A percentile compares a stretch with the other conserved stretches of the same genome.
These are phyloP conservation scores for Melanostoma mellinum DNA, from an alignment of 2,888 invertebrate genomes.

Conservation along the genomic window DNA sequence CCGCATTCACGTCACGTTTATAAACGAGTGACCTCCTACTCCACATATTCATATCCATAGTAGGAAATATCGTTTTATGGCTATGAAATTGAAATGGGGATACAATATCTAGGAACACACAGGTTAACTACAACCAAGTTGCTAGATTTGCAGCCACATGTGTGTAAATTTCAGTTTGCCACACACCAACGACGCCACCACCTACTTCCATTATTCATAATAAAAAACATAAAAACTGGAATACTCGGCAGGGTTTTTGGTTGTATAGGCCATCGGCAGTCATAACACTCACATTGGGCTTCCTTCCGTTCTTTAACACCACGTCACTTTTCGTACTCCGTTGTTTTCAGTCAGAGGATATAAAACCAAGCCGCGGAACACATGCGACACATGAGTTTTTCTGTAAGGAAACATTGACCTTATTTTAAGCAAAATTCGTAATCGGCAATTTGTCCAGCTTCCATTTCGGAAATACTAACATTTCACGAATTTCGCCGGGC, in stretches of 20 bases:
- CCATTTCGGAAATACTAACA: not conserved
- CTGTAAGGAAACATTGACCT: slow-evolving; percentile 53
- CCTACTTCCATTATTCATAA: slow-evolving; percentile 43
- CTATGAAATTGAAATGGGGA: slow-evolving; percentile 59
- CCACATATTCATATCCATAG: slow-evolving; percentile 39
- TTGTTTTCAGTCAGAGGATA: slow-evolving; percentile 41
- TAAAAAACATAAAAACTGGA: not conserved
- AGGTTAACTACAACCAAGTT: slow-evolving; percentile 49
- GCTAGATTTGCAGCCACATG: slow-evolving; percentile 31
- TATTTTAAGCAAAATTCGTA: slow-evolving; percentile 32
- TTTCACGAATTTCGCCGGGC: not conserved
- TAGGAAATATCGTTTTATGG: slow-evolving; percentile 64
- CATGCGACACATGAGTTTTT: slow-evolving; percentile 19
- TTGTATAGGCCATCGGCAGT: slow-evolving; percentile 45
- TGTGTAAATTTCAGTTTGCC: slow-evolving; percentile 48
- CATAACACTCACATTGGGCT: slow-evolving; percentile 45
- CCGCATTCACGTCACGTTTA: slow-evolving; percentile 59
- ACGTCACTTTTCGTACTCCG: slow-evolving; percentile 1
- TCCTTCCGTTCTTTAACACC: slow-evolving; percentile 40
- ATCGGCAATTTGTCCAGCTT: slow-evolving; percentile 14
- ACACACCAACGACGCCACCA: slow-evolving; percentile 22
- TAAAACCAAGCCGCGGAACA: slow-evolving; percentile 47
- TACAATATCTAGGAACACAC: slow-evolving; percentile 45
- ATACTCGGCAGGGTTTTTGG: slow-evolving; percentile 11
- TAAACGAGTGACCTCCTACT: slow-evolving; percentile 50